Base-by-base conservation (phyloP, 2,888 invertebrate species). In the Therioaphis trifolii region DNA sequence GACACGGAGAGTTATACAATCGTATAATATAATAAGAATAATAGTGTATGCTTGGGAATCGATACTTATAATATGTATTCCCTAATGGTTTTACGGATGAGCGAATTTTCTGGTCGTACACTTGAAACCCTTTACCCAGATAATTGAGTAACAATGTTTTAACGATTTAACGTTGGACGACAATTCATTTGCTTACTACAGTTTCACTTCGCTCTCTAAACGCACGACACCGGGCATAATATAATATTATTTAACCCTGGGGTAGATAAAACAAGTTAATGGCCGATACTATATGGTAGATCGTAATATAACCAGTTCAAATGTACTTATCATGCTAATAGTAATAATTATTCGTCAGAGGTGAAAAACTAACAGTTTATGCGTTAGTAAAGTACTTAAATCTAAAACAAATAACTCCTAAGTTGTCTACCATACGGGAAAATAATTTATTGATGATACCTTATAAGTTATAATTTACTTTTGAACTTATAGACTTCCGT, bases 181-280 rank as follows among this genome's bases (percentile, higher is more conserved):
- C 61, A 61, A 61, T 75, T 75, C 40, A 43, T 61, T 75, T 58
- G 24, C 40, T 2, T 61, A 55, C 35, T 35, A 24, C 24, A 46
- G 61, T 61, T 76, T 76, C 75, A 75, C 58, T 61, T 61, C 18
- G 24, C 75, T 76, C 75, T 76, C 75, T 76, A 75, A 75, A 75
- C 18, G 58, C 24, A 61, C 75, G 75, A 76, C 61, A 76, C 75
- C 18, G 27, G 58, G 18, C 27, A 52, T 55, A 35, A 35, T 72
- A 72, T 72, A 27, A 29, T 72, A 52, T 72, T 49, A 49, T 66
- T 29, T 76, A 61, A 76, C 61, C 61, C 61, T 61, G 43, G 43
- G 61, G 75, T 61, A 27, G 27, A 61, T 43, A 43, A 75, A 75
- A 61, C 27, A 14, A 61, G 27, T 61, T 35, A 75, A 58, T 52